phyloP scores from a whole-genome alignment of 2,888 invertebrate species.

The Clusia tigrina region DNA sequence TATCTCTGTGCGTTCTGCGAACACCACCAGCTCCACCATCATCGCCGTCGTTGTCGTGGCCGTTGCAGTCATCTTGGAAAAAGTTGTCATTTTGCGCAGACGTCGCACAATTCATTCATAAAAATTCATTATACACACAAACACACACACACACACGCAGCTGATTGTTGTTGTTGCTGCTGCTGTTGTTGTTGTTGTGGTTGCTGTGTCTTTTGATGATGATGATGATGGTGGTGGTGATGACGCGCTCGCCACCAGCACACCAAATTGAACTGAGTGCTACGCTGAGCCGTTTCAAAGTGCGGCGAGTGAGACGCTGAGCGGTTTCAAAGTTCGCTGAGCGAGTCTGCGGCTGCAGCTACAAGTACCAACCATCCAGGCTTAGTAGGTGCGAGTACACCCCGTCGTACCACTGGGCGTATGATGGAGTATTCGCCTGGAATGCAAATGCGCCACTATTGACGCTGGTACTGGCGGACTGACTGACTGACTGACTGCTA shows the following conservation, averaged over 20 bases:
- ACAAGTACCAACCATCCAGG: background rate
- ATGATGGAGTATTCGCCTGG: background rate
- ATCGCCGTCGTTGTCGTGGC: background rate
- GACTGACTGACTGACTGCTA: background rate
- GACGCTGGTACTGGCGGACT: background rate
- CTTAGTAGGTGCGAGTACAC: no score
- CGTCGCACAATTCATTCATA: conserved; percentile 9
- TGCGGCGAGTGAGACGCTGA: background rate
- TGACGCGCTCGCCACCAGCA: no score
- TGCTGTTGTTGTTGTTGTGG: background rate
- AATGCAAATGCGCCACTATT: background rate
- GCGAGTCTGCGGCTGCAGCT: background rate
- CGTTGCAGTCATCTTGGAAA: background rate
- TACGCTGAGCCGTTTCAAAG: no score
- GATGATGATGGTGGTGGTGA: no score
- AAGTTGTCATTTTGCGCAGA: background rate
- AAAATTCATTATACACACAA: conserved; percentile 32
- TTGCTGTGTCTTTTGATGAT: no score
- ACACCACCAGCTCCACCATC: background rate
- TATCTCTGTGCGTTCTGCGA: background rate
- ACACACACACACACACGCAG: conserved; percentile 17
- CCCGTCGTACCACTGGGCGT: background rate
- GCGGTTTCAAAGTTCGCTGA: background rate
- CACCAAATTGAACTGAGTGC: no score
- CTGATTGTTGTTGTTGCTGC: background rate